Conservation (phyloP, 2,797 vertebrate genomes). For the Alectoris magna region DNA sequence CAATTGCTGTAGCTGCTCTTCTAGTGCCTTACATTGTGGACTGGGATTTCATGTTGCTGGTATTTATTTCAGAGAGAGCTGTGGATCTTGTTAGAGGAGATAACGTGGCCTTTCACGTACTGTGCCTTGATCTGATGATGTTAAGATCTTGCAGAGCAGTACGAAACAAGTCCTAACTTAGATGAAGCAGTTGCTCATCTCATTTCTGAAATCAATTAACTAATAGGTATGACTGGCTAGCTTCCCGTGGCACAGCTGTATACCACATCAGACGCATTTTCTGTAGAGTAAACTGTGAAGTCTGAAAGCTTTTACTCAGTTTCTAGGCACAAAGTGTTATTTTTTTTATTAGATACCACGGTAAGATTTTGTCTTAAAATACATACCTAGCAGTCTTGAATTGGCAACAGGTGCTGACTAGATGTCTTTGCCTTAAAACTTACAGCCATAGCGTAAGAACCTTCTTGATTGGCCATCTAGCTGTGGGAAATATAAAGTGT, state of each 20-base stretch:
- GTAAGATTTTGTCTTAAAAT: neutral
- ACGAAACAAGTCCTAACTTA: neutral
- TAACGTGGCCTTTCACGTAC: neutral
- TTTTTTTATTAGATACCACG: neutral
- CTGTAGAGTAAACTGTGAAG: neutral
- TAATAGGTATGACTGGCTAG: neutral
- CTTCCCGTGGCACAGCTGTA: neutral
- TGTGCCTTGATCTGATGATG: neutral
- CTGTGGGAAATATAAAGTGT: neutral
- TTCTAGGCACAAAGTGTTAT: neutral
- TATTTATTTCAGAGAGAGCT: neutral
- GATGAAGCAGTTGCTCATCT: neutral
- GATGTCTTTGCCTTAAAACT: neutral
- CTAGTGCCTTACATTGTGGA: neutral
- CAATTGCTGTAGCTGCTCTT: neutral
- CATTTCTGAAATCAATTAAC: neutral
- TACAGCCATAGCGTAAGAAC: neutral
- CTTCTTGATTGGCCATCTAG: neutral
- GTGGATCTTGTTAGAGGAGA: neutral
- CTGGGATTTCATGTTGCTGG: neutral
- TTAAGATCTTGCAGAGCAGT: neutral
- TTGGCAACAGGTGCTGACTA: neutral
- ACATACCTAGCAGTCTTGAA: neutral
- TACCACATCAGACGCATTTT: neutral
- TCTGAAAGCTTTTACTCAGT: neutral